phyloP scores from a whole-genome alignment of 2,888 invertebrate species.

The Hirtodrosophila trivittata region DNA sequence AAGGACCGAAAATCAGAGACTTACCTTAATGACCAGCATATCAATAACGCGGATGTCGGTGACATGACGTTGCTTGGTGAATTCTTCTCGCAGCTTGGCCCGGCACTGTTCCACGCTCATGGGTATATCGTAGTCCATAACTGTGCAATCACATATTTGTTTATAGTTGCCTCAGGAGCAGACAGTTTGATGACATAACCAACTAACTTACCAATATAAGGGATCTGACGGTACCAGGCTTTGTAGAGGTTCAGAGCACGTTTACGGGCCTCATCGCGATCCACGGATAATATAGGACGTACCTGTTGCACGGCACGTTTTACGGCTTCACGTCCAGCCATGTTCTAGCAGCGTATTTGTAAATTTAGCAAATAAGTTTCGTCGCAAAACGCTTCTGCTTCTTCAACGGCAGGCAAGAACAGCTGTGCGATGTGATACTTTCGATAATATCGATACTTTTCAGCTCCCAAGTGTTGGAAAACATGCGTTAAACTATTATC shows the following conservation, averaged over 20 bases:
- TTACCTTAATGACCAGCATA: constrained; percentile 95
- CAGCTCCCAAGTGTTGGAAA: constrained; percentile 19
- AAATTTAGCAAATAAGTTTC: constrained; percentile 32
- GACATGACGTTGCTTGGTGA: constrained; percentile 90
- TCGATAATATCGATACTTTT: constrained; percentile 11
- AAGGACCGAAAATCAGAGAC: constrained; percentile 6
- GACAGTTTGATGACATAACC: constrained; percentile 73
- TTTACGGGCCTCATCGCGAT: constrained; percentile 90
- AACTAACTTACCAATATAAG: constrained; percentile 89
- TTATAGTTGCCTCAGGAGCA: constrained; percentile 32
- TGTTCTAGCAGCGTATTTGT: constrained; percentile 36
- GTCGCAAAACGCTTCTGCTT: constrained; percentile 51
- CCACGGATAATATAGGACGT: constrained; percentile 93
- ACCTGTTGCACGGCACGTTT: constrained; percentile 87
- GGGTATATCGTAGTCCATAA: constrained; percentile 92
- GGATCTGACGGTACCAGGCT: constrained; percentile 97
- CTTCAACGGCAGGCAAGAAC: constrained; percentile 30
- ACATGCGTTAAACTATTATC: constrained; percentile 7
- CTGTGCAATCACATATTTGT: constrained; percentile 84
- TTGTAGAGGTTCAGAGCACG: constrained; percentile 95
- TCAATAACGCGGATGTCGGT: constrained; percentile 95
- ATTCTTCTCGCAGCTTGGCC: constrained; percentile 90
- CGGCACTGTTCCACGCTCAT: constrained; percentile 88
- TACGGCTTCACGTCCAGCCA: constrained; percentile 84
- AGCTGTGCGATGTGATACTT: constrained; percentile 37